These are phyloP conservation scores for Holacanthella duospinosa DNA, from an alignment of 2,888 invertebrate genomes.

Conservation along the genomic window DNA sequence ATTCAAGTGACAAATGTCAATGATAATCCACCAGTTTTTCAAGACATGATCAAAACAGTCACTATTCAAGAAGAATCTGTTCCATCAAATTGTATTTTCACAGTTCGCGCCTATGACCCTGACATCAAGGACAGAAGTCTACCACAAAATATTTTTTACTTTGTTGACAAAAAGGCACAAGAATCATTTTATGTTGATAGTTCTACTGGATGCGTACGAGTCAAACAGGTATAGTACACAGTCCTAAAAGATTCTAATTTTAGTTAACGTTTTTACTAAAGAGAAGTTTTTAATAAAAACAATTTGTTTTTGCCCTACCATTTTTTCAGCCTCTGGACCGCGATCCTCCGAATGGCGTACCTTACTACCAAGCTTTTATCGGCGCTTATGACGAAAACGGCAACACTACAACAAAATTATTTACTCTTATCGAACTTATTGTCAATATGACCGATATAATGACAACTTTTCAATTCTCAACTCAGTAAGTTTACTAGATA, in stretches of 20 bases:
- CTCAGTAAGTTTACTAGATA: slow-evolving; percentile 55
- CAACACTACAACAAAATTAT: slow-evolving; percentile 49
- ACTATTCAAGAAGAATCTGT: slow-evolving; percentile 64
- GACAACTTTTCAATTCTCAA: slow-evolving; percentile 85
- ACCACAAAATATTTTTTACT: slow-evolving; percentile 67
- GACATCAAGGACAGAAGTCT: slow-evolving; percentile 66
- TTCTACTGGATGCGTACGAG: slow-evolving; percentile 51
- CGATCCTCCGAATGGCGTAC: slow-evolving; percentile 76
- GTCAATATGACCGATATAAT: slow-evolving; percentile 67
- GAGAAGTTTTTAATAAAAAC: too few species aligned
- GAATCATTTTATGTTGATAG: not conserved
- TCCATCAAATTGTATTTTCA: slow-evolving; percentile 58
- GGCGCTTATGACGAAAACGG: slow-evolving; percentile 65
- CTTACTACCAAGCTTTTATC: slow-evolving; percentile 58
- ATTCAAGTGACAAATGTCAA: slow-evolving; percentile 83
- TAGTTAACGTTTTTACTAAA: too few species aligned
- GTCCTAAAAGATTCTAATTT: too few species aligned
- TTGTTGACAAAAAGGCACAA: slow-evolving; percentile 54
- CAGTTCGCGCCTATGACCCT: slow-evolving; percentile 69
- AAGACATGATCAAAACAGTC: slow-evolving; percentile 56
- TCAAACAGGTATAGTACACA: slow-evolving; percentile 56
- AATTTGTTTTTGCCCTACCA: not conserved
- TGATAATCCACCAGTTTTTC: slow-evolving; percentile 80
- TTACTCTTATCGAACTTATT: slow-evolving; percentile 56
- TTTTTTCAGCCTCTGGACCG: slow-evolving; percentile 62